Evolutionary conservation across 2,888 invertebrate species (phyloP).

Genomic region (Norana najaformis): DNA sequence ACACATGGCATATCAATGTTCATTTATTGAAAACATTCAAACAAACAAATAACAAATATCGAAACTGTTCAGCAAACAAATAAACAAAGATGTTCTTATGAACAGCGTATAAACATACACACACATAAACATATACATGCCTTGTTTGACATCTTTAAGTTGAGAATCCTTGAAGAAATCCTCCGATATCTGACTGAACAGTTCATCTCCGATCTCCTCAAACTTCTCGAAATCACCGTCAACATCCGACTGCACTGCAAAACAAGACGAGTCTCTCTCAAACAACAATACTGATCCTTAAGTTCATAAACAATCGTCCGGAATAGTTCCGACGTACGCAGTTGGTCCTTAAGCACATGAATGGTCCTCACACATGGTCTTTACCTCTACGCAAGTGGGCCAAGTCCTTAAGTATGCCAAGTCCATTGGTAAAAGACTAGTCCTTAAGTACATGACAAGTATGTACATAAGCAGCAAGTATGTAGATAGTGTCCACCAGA

Average conservation of each 20-base stretch:
- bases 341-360: too few species aligned
- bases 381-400: not conserved
- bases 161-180: not conserved
- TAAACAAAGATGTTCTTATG: too few species aligned
- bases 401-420: not conserved
- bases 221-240: slow-evolving; percentile 32
- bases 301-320: not conserved
- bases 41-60: too few species aligned
- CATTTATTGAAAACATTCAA: too few species aligned
- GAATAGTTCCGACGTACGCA: not conserved
- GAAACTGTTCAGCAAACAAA: too few species aligned
- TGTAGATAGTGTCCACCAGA: too few species aligned
- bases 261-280: not conserved
- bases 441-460: not conserved
- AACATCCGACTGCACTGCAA: not conserved
- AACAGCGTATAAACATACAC: too few species aligned
- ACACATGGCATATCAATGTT: too few species aligned
- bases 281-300: not conserved
- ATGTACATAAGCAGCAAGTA: not conserved
- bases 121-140: not conserved
- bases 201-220: slow-evolving; percentile 41
- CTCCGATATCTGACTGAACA: slow-evolving; percentile 30
- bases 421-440: not conserved
- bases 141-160: not conserved
- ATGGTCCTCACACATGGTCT: too few species aligned